Percentiles rank a stretch among this genome's conserved stretches.
phyloP scores from a whole-genome alignment of 2,888 invertebrate genomes.

The Nomada lathburiana region DNA sequence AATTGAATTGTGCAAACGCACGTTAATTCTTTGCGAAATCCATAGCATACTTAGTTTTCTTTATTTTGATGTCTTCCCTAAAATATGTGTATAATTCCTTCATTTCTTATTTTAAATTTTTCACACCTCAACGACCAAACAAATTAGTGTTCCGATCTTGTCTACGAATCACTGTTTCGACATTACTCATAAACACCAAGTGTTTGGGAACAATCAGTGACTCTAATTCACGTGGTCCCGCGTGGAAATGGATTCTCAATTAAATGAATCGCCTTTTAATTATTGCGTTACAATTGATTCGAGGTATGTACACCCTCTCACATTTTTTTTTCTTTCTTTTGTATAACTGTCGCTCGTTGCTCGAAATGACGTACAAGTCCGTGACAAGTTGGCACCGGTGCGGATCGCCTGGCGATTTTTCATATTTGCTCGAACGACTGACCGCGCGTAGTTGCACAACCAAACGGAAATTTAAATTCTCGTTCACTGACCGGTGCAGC shows the following conservation, averaged over 20 bases:
- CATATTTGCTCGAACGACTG: slow-evolving; percentile 42
- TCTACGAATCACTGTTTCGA: not conserved
- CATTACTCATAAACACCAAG: not conserved
- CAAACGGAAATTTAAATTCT: slow-evolving; percentile 53
- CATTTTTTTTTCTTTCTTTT: not conserved
- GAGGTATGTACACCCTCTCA: not conserved
- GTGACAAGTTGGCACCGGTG: slow-evolving; percentile 38
- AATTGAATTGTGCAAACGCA: too few relatives aligned
- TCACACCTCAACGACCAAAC: too few relatives aligned
- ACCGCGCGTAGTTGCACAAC: slow-evolving; percentile 29
- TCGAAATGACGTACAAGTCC: slow-evolving; percentile 30
- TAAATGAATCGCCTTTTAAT: slow-evolving; percentile 2
- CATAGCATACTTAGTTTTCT: too few relatives aligned
- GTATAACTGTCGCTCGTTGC: not conserved
- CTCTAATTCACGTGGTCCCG: not conserved
- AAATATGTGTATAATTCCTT: not conserved
- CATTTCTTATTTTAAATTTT: not conserved
- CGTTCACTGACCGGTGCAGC: slow-evolving; percentile 22
- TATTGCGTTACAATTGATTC: slow-evolving; percentile 21
- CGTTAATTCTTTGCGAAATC: too few relatives aligned
- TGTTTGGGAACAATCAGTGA: not conserved
- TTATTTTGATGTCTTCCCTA: not conserved
- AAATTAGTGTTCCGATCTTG: not conserved
- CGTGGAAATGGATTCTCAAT: slow-evolving; percentile 3
- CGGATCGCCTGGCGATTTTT: slow-evolving; percentile 36